phyloP scores from a whole-genome alignment of 2,113 vertebrate species.

The Macaca nemestrina region DNA sequence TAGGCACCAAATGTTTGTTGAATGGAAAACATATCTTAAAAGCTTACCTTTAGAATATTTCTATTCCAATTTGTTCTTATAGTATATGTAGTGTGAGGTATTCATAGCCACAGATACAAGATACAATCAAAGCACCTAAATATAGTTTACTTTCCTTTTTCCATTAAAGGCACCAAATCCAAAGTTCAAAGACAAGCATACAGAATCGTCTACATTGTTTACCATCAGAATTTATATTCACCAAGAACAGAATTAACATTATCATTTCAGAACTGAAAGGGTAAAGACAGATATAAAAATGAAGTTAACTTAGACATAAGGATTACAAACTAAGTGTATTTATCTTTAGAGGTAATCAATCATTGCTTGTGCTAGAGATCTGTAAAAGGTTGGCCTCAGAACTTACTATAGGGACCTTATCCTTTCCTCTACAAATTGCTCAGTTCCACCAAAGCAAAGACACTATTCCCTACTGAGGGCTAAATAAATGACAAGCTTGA shows the following conservation, averaged over 20 bases:
- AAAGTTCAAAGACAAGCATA: not conserved
- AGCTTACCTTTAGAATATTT: not conserved
- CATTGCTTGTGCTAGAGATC: slow-evolving; percentile 38
- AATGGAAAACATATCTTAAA: not conserved
- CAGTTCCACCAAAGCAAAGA: slow-evolving; percentile 71
- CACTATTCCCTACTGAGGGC: slow-evolving; percentile 69
- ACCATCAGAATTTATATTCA: slow-evolving; percentile 29
- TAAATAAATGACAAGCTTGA: slow-evolving; percentile 78
- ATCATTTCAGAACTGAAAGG: slow-evolving; percentile 19
- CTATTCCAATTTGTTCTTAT: not conserved
- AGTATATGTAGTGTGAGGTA: not conserved
- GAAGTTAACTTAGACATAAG: slow-evolving; percentile 48
- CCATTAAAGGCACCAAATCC: not conserved
- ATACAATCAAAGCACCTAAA: not conserved
- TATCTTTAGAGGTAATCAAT: slow-evolving; percentile 65
- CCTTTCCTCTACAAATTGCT: slow-evolving; percentile 70
- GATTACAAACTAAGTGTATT: slow-evolving; percentile 51
- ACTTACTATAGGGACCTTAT: slow-evolving; percentile 63
- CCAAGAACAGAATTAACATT: slow-evolving; percentile 46
- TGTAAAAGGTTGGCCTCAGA: slow-evolving; percentile 52
- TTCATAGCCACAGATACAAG: not conserved
- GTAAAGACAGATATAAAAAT: slow-evolving; percentile 52
- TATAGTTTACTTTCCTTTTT: slow-evolving; percentile 9
- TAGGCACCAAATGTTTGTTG: not conserved
- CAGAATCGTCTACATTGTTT: not conserved